Base-by-base conservation (phyloP, 2,797 vertebrate species). In the Sebastes variabilis region DNA sequence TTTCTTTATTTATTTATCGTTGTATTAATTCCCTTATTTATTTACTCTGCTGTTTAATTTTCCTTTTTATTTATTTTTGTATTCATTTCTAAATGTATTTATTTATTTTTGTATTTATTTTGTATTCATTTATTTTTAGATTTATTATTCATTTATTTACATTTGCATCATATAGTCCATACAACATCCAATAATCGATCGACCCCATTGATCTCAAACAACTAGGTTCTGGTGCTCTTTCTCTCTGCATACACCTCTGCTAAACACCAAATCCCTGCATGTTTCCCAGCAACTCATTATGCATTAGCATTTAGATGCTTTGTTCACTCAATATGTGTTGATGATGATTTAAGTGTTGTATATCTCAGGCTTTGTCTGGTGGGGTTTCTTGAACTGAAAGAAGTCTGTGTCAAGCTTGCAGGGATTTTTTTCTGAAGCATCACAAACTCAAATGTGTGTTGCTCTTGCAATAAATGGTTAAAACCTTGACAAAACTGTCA, bases 251-350 rank as follows among this genome's bases (percentile, higher is more conserved):
- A 22, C 14, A 18, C 46, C 25, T 38, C 54, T 65, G 34, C 30
- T n/a, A 25, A 62, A 38, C n/a, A 64, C 38, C 20, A 38, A 52
- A 77, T 67, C 20, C 13, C 42, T 82, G 36, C 14, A 32, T 64
- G 25, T 66, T 38, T 71, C 32, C 10, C 55, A 20, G 66, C 52
- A 46, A 46, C 5, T 68, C 13, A 55, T 11, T 42, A 46, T 27
- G 59, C 69, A 82, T 87, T 79, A 69, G 32, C 65, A 75, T 83
- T 80, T 85, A 78, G 20, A 67, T 68, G 59, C 55, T 84, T 85
- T 80, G 16, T 80, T 71, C 59, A 46, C 65, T 87, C 38, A 22
- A 16, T 77, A 65, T 32, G 46, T 72, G 64, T 38, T 65, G 60
- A 46, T 55, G 60, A 76, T 81, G 30, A 69, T 77, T 77, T 80